Evolutionary conservation across 2,888 invertebrate species (phyloP).

Genomic region (Agriopis aurantiaria): DNA sequence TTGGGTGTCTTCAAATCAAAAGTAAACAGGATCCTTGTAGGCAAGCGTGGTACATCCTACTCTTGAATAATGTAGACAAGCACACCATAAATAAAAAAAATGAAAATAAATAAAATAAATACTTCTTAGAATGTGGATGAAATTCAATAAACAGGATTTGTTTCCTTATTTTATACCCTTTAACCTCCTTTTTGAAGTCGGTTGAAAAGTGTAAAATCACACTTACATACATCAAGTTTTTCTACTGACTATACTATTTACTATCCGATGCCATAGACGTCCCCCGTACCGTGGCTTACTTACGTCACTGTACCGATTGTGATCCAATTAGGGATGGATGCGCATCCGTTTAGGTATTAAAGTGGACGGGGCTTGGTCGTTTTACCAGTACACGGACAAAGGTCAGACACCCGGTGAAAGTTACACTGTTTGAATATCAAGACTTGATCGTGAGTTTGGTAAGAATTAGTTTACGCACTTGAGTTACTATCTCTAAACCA

Average conservation of each 20-base stretch:
- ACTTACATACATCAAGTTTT: slow-evolving; percentile 32
- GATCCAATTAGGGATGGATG: slow-evolving; percentile 80
- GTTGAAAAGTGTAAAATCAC: neutral
- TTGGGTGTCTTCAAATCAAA: too few species aligned
- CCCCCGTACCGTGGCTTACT: slow-evolving; percentile 69
- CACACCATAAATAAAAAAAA: too few species aligned
- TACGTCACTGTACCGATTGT: slow-evolving; percentile 73
- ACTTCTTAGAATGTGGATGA: too few species aligned
- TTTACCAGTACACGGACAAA: slow-evolving; percentile 53
- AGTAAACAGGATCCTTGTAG: too few species aligned
- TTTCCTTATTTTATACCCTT: too few species aligned
- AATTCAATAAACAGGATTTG: too few species aligned
- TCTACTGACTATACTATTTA: slow-evolving; percentile 14
- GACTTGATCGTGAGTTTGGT: slow-evolving; percentile 34
- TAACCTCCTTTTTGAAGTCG: neutral
- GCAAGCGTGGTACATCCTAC: too few species aligned
- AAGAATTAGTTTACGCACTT: slow-evolving; percentile 38
- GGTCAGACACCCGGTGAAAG: slow-evolving; percentile 44
- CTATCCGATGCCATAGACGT: slow-evolving; percentile 37
- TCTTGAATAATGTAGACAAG: too few species aligned
- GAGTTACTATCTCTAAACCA: neutral
- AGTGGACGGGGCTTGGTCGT: slow-evolving; percentile 74
- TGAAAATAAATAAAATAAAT: too few species aligned
- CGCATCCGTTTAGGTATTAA: slow-evolving; percentile 80
- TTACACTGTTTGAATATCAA: slow-evolving; percentile 46